These are phyloP conservation scores for Orius insidiosus DNA, from an alignment of 1,140 invertebrate species.

Conservation along the genomic window DNA sequence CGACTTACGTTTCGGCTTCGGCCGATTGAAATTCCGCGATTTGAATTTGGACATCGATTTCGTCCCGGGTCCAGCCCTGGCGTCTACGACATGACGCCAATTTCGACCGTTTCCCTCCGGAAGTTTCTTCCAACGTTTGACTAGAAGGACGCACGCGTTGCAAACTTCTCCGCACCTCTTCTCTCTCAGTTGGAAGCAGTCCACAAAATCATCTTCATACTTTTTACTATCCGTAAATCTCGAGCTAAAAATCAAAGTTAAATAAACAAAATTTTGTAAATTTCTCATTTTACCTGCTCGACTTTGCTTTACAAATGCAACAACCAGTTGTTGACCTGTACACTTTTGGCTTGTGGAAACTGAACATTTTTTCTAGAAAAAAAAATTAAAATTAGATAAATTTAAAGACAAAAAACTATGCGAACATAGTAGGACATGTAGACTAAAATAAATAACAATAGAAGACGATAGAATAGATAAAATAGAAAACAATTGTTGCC, in stretches of 20 bases:
- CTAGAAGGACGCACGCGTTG: slow-evolving; percentile 72
- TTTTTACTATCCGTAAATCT: slow-evolving; percentile 74
- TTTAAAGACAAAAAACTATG: too few relatives aligned
- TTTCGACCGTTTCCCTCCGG: slow-evolving; percentile 57
- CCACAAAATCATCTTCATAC: slow-evolving; percentile 69
- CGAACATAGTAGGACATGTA: too few relatives aligned
- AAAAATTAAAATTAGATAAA: too few relatives aligned
- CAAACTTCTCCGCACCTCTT: slow-evolving; percentile 69
- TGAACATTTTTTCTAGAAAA: slow-evolving; percentile 50
- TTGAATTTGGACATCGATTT: slow-evolving; percentile 64
- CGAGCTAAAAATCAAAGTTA: slow-evolving; percentile 37
- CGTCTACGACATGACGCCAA: slow-evolving; percentile 78
- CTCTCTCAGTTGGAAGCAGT: slow-evolving; percentile 63
- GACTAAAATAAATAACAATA: too few relatives aligned
- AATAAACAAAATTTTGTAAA: not conserved
- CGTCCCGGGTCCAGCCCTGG: slow-evolving; percentile 64
- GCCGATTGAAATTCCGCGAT: slow-evolving; percentile 36
- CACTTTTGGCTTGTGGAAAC: slow-evolving; percentile 80
- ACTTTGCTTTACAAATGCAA: slow-evolving; percentile 80
- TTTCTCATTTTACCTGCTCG: slow-evolving; percentile 39
- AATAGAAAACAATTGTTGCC: too few relatives aligned
- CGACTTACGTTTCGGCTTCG: slow-evolving; percentile 31
- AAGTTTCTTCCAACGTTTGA: slow-evolving; percentile 72
- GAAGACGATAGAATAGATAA: too few relatives aligned
- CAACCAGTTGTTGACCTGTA: slow-evolving; percentile 68